These are phyloP conservation scores for Poecilia velifera DNA, from an alignment of 2,797 vertebrate species.

Conservation along the genomic window DNA sequence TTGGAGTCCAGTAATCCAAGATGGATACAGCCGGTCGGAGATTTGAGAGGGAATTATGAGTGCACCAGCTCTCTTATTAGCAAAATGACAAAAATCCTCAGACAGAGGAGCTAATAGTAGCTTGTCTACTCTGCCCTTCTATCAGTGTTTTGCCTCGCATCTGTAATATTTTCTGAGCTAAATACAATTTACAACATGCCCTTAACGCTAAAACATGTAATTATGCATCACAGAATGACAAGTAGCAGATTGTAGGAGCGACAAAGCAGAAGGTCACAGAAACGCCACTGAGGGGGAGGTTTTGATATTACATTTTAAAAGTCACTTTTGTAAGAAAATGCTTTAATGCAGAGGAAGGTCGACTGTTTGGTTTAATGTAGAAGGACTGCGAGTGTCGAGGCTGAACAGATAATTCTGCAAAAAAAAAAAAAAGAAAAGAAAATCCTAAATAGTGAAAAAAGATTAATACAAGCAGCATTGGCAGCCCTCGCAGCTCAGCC, in stretches of 20 bases:
- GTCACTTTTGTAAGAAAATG: not conserved
- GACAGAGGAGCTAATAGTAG: not conserved
- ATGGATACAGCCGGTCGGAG: not conserved
- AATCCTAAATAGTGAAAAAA: no score
- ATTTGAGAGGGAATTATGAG: not conserved
- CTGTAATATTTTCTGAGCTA: not conserved
- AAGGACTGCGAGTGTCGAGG: not conserved
- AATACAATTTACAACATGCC: not conserved
- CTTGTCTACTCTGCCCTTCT: not conserved
- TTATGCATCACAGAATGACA: not conserved
- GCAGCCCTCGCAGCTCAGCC: no score
- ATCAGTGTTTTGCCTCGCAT: not conserved
- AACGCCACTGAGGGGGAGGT: not conserved
- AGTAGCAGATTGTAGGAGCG: not conserved
- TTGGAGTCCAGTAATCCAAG: not conserved
- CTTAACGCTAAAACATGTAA: not conserved
- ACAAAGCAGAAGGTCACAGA: not conserved
- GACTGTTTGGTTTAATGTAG: not conserved
- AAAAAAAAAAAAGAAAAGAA: not conserved
- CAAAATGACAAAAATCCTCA: conserved; percentile 8
- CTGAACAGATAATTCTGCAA: not conserved
- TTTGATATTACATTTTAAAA: conserved; percentile 4
- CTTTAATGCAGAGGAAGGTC: not conserved
- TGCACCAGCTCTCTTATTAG: not conserved
- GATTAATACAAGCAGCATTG: no score